Evolutionary conservation across 2,113 vertebrate species (phyloP), one percentile per base, ranked within the genome.

Genomic region (Xiphophorus couchianus): DNA sequence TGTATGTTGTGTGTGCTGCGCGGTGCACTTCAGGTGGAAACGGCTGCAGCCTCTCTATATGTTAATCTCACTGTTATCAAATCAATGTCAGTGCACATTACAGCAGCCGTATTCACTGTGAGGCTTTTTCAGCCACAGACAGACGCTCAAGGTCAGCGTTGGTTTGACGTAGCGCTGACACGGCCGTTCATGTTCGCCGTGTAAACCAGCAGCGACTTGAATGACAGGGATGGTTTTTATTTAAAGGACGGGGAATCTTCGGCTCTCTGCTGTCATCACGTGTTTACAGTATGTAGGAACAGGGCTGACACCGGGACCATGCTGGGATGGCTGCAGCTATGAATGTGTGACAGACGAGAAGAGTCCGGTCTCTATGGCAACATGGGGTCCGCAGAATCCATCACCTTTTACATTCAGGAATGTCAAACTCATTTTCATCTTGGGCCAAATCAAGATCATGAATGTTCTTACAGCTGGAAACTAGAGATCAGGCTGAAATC

Each of bases 41-140:
- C 22, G 82, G 80, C 78, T 68, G 77, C 76, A 83, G 66, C 86
- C 74, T 85, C 84, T 88, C 85, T 90, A 89, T 88, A 90, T 90
- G 89, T 87, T 91, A 85, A 91, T 91, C 77, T 87, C 74, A 69
- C 71, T 76, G 85, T 89, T 86, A 89, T 90, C 88, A 84, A 89
- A 90, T 84, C 84, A 87, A 66, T 60, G 79, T 87, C 86, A 74
- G 67, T 69, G 51, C 66, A 48, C 74, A 73, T 44, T 82, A 85
- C 78, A 51, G 77, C 14, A 73, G 71, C 78, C 1, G 66, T 51
- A 5, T 71, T 80, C 71, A 62, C 74, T 27, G 68, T 22, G 30
- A 61, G 31, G 31, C 79, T 78, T 73, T 44, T 76, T 44, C 69
- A 68, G 78, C 67, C 66, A 51, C 3, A n/a, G 61, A 77, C 44